These are phyloP conservation scores for Cyprinodon brontotheroides DNA, from an alignment of 2,113 vertebrate genomes.

Conservation along the genomic window DNA sequence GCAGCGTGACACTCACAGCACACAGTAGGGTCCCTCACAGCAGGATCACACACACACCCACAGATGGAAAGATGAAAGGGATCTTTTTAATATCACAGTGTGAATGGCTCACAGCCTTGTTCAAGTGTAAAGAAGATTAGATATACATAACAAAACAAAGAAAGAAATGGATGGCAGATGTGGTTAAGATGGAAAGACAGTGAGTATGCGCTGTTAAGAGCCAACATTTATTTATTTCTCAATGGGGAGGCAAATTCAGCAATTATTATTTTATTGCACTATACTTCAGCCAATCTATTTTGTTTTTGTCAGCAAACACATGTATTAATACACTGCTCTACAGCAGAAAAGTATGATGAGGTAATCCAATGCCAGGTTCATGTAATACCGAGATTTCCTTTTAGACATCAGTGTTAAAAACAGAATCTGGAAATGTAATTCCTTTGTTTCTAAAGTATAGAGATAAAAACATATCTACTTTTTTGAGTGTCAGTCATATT, in stretches of 20 bases:
- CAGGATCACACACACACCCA: constrained; percentile 14
- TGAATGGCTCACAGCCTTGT: neutral
- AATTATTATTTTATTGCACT: neutral
- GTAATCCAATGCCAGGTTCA: neutral
- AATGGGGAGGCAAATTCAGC: neutral
- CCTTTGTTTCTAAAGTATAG: constrained; percentile 2
- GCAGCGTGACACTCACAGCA: constrained; percentile 4
- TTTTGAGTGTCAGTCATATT: neutral
- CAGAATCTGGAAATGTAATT: neutral
- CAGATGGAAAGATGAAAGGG: neutral
- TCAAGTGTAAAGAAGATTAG: neutral
- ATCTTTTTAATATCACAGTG: neutral
- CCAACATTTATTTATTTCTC: neutral
- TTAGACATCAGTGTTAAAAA: neutral
- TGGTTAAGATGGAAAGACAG: neutral
- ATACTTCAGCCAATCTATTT: neutral
- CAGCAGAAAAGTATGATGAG: neutral
- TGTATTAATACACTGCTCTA: neutral
- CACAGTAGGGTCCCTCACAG: neutral
- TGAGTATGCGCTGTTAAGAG: neutral
- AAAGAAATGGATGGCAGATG: neutral
- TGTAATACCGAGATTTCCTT: neutral
- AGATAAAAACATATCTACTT: neutral
- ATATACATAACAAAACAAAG: neutral
- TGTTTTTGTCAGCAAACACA: neutral